Evolutionary conservation across 1,140 invertebrate species (phyloP).

Genomic region (Hirudo medicinalis): DNA sequence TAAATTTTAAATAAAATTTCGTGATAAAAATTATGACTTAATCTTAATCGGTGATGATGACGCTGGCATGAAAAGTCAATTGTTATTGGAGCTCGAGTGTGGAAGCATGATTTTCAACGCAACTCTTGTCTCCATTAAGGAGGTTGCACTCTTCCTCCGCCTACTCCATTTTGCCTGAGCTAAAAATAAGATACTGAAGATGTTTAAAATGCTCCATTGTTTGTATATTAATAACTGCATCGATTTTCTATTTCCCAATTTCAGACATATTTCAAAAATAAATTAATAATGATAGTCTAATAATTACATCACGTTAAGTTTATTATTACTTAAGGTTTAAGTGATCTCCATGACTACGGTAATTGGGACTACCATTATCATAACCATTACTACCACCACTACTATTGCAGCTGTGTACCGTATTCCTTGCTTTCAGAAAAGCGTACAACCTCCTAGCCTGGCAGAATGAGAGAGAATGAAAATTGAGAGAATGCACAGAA

Average conservation of each 20-base stretch:
- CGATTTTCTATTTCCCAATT: background rate
- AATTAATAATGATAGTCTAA: background rate
- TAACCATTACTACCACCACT: constrained; percentile 10
- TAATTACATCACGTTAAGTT: background rate
- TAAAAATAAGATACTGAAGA: background rate
- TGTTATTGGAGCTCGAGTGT: background rate
- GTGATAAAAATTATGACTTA: background rate
- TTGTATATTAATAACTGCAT: background rate
- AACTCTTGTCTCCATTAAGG: too few relatives aligned
- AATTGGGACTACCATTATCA: constrained; percentile 5
- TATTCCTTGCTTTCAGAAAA: too few relatives aligned
- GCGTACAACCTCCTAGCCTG: too few relatives aligned
- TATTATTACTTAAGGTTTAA: background rate
- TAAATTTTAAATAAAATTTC: background rate
- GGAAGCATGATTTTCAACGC: background rate
- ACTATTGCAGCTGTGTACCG: constrained; percentile 4
- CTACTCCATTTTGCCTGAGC: too few relatives aligned
- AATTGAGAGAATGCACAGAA: too few relatives aligned
- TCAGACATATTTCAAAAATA: background rate
- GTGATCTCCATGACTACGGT: background rate
- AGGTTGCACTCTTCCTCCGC: too few relatives aligned
- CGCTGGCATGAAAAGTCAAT: background rate
- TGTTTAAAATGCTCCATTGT: background rate
- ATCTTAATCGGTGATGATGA: background rate
- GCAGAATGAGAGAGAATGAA: too few relatives aligned